Evolutionary conservation across 2,888 invertebrate species (phyloP), one percentile per base, ranked within the genome.

Genomic region (Cephalotes varians): DNA sequence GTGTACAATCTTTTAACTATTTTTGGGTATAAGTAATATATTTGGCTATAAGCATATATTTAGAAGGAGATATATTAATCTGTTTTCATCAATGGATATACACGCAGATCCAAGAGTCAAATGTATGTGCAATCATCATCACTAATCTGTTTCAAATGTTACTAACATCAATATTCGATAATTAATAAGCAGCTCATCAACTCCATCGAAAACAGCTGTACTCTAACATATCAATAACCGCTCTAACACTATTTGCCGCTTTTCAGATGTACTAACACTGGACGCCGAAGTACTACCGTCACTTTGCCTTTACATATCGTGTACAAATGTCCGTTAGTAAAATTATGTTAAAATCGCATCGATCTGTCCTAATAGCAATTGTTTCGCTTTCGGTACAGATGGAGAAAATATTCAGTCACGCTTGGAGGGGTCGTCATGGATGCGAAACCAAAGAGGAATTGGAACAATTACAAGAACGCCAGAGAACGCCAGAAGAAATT

Each of bases 391-490:
- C 25, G 9, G 54, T 21, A 37, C 37, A 77, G 77, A 97, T 98
- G 97, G 98, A 98, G 95, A 98, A 98, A 94, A 98, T 98, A 95
- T 98, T 98, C 95, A 98, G 98, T 93, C 97, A 97, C 94, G 98
- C 98, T 69, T 98, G 98, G 98, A 97, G 97, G 91, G 98, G 97
- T 90, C 98, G 98, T 93, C 96, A 97, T 64, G 98, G 98, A 72
- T 88, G 84, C 15, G 91, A 91, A 67, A 86, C 83, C 0, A 73
- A 88, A 71, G 84, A 89, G 37, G 90, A 89, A 25, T 67, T 83
- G 37, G 83, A 85, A 1, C 76, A 73, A 58, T 25, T 85, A 12
- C 76, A 74, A 0, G 80, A 87, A 37, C 86, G 84, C n/a, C 86
- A 90, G 72, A 81, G 74, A 18, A 91, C 88, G 10, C 81, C 89